These are phyloP conservation scores for Leucoma salicis DNA, from an alignment of 2,888 invertebrate species.

Conservation along the genomic window DNA sequence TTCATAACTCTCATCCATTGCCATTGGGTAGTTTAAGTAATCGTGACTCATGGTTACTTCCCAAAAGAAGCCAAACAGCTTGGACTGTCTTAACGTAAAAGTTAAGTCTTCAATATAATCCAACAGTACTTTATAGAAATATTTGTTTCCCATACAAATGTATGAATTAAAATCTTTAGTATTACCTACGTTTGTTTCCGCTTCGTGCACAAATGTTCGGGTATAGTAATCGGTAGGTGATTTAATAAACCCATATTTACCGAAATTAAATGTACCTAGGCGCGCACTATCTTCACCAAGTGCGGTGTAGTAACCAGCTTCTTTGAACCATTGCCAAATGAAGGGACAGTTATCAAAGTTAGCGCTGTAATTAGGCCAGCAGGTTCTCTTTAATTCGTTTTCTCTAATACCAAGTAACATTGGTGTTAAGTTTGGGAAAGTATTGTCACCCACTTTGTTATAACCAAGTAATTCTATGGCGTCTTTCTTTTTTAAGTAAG, in stretches of 20 bases:
- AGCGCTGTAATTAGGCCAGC: constrained; percentile 81
- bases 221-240: constrained; percentile 94
- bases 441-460: constrained; percentile 97
- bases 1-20: constrained; percentile 86
- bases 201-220: constrained; percentile 86
- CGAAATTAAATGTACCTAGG: constrained; percentile 91
- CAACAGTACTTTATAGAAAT: constrained; percentile 87
- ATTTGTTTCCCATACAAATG: constrained; percentile 86
- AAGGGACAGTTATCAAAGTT: constrained; percentile 91
- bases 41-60: constrained; percentile 92
- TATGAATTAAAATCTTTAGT: constrained; percentile 84
- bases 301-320: constrained; percentile 88
- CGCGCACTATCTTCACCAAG: constrained; percentile 91
- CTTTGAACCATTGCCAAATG: constrained; percentile 91
- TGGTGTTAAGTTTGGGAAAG: constrained; percentile 94
- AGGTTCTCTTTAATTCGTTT: constrained; percentile 83
- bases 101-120: constrained; percentile 87
- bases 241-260: constrained; percentile 88
- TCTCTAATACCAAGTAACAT: constrained; percentile 88
- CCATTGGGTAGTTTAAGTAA: constrained; percentile 88
- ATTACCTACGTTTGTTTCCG: constrained; percentile 86
- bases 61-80: constrained; percentile 93
- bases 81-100: constrained; percentile 77
- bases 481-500: constrained; percentile 82
- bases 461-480: constrained; percentile 92